Evolutionary conservation across 2,888 invertebrate species (phyloP).

Genomic region (Marasmarcha lunaedactyla): DNA sequence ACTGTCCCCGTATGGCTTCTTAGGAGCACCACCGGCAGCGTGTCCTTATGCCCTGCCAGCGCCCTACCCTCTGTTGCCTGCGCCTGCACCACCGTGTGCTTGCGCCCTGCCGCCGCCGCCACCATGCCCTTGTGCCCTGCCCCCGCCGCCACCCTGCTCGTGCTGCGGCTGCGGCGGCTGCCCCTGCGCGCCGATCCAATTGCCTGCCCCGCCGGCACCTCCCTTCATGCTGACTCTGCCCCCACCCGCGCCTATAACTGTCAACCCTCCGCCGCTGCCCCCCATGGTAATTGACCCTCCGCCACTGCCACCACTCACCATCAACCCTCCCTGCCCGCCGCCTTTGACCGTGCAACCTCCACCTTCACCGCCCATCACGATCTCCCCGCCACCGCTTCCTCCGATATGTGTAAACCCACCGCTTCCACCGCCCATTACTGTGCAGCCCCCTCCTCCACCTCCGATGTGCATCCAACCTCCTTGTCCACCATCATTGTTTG

Average conservation of each 20-base stretch:
- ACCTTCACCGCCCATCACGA: conserved; percentile 27
- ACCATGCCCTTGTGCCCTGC: conserved; percentile 39
- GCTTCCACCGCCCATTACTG: conserved; percentile 30
- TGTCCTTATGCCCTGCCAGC: conserved; percentile 17
- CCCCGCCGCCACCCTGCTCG: conserved; percentile 11
- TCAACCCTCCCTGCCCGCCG: conserved; percentile 40
- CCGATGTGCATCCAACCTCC: conserved; percentile 43
- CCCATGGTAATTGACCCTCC: conserved; percentile 41
- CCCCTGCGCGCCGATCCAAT: background rate
- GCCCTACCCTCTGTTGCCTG: conserved; percentile 2
- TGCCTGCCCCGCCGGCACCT: conserved; percentile 23
- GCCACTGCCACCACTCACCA: conserved; percentile 28
- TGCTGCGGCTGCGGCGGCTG: background rate
- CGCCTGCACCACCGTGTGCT: conserved; percentile 6
- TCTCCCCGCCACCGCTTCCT: conserved; percentile 35
- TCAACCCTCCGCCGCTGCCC: conserved; percentile 38
- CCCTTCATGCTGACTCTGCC: conserved; percentile 43
- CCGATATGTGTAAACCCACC: conserved; percentile 48
- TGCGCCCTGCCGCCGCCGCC: conserved; percentile 26
- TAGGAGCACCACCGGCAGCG: conserved; percentile 10
- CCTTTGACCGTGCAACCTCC: conserved; percentile 43
- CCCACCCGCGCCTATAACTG: conserved; percentile 34
- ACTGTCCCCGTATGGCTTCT: background rate
- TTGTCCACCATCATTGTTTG: conserved; percentile 38
- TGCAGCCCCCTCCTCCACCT: conserved; percentile 31